phyloP scores from a whole-genome alignment of 2,113 vertebrate genomes.

The Hippocampus abdominalis region DNA sequence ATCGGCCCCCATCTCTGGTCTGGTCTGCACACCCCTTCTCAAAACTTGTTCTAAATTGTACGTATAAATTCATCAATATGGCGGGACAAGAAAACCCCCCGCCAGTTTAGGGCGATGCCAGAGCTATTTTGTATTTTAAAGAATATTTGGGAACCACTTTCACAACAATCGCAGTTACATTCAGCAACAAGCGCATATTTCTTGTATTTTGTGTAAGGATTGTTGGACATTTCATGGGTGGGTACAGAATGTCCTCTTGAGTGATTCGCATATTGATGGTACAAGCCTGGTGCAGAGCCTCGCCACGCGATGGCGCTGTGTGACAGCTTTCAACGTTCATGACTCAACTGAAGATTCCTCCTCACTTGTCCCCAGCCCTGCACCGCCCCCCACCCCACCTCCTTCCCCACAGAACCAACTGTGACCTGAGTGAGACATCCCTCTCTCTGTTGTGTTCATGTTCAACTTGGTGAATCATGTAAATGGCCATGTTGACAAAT shows the following conservation, averaged over 20 bases:
- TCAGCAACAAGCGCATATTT: not conserved
- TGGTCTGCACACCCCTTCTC: too few relatives aligned
- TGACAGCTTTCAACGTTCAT: slow-evolving; percentile 25
- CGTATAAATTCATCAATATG: too few relatives aligned
- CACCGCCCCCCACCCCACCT: slow-evolving; percentile 18
- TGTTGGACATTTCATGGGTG: not conserved
- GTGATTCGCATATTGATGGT: not conserved
- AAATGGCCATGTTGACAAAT: slow-evolving; percentile 26
- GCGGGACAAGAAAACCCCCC: too few relatives aligned
- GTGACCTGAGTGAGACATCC: slow-evolving; percentile 11
- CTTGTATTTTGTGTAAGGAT: not conserved
- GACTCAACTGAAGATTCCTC: slow-evolving; percentile 41
- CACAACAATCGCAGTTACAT: too few relatives aligned
- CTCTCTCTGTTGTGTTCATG: slow-evolving; percentile 29
- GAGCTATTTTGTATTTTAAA: too few relatives aligned
- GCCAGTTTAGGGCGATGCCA: too few relatives aligned
- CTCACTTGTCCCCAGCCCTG: slow-evolving; percentile 14
- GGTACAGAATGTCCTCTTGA: not conserved
- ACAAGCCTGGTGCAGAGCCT: not conserved
- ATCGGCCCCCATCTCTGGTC: too few relatives aligned
- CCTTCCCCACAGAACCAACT: slow-evolving; percentile 18
- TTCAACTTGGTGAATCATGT: slow-evolving; percentile 32
- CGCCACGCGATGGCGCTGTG: slow-evolving; percentile 57
- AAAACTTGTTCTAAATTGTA: too few relatives aligned
- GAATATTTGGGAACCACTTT: too few relatives aligned